Percentiles rank a stretch among this genome's conserved stretches.
phyloP scores from a whole-genome alignment of 1,140 invertebrate genomes.

The Calephelis nemesis region DNA sequence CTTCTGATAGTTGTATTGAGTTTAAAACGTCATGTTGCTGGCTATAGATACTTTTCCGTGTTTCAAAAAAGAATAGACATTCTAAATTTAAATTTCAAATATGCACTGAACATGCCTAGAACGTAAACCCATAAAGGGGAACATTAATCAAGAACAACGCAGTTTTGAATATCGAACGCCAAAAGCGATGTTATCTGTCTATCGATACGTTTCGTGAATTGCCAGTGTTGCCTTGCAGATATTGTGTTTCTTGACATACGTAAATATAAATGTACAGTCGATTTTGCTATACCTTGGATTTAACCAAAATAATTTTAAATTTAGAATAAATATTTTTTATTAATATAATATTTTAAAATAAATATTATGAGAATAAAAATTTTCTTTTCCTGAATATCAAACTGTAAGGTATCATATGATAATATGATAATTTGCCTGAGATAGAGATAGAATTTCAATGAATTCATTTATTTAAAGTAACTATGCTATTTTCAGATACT shows the following conservation, averaged over 20 bases:
- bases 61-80: conserved; percentile 22
- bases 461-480: too few species aligned
- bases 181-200: conserved; percentile 57
- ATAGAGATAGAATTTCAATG: too few species aligned
- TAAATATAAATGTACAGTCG: neutral
- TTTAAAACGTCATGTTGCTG: neutral
- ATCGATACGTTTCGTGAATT: conserved; percentile 52
- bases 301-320: too few species aligned
- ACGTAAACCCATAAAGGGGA: conserved; percentile 54
- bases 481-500: too few species aligned
- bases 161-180: conserved; percentile 70
- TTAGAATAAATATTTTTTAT: too few species aligned
- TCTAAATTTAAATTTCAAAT: conserved; percentile 36
- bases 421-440: too few species aligned
- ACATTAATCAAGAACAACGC: conserved; percentile 71
- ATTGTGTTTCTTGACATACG: conserved; percentile 33
- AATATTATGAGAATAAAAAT: too few species aligned
- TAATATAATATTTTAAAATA: too few species aligned
- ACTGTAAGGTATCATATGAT: too few species aligned
- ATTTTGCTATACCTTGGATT: neutral
- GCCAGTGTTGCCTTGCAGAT: conserved; percentile 34
- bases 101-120: conserved; percentile 33
- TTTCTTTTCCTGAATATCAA: too few species aligned
- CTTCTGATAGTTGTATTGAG: neutral
- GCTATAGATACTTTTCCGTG: neutral